Base-by-base conservation (phyloP, 2,113 vertebrate genomes). In the Chaetura pelagica region DNA sequence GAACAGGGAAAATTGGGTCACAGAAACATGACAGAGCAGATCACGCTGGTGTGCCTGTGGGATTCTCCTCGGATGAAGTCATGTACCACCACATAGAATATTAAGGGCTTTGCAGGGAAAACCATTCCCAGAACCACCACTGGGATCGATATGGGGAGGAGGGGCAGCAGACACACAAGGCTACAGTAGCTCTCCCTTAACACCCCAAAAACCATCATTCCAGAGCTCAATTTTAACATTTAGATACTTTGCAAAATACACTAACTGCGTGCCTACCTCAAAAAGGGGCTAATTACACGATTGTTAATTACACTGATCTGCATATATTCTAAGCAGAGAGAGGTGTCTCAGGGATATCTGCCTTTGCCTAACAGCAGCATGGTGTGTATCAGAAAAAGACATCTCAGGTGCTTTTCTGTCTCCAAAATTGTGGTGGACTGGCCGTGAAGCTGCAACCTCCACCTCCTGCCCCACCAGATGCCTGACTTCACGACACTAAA, bases 1-100 rank as follows among this genome's bases (percentile, higher is more conserved):
- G 96, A 96, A 93, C 29, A 1, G 57, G 92, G 84, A 94, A 96
- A 98, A 98, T 35, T 96, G 95, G 98, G 98, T 98, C 98, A 98
- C 86, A 58, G 74, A 96, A 98, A 98, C 97, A 95, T 96, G 97
- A 98, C 95, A 51, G 72, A 97, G 96, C 94, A 97, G 93, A 96
- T 96, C 76, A 86, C 19, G 32, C 94, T 77, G 92, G 94, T 96
- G 72, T 2, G 34, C 96, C 64, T 67, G 80, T 93, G 93, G 97
- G 96, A 98, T 97, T 97, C 97, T 97, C 96, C 87, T 69, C 0
- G 5, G 85, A 97, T 96, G 97, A 98, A 98, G 96, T 98, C 97
- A 98, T 93, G 89, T 92, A 95, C 87, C 95, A 89, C 93, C 74
- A 87, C 4, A 4, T 34, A 76, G 97, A 96, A 96, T 96, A 93